These are phyloP conservation scores for Calcarius lapponicus DNA, from an alignment of 2,797 vertebrate species.

Conservation along the genomic window DNA sequence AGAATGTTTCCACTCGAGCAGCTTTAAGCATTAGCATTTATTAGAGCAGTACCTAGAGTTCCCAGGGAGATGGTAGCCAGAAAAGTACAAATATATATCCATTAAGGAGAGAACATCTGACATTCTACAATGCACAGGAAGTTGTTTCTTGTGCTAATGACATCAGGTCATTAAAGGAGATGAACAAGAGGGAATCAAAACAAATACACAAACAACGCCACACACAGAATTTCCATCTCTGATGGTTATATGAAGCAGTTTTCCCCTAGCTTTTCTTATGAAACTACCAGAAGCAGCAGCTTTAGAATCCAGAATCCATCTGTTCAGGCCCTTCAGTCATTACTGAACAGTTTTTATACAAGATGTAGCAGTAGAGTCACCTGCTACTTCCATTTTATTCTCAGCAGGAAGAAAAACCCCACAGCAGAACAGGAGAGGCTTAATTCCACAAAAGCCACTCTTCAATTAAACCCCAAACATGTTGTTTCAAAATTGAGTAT, in stretches of 20 bases:
- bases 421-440: not conserved
- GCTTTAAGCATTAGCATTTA: not conserved
- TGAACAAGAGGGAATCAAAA: not conserved
- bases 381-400: conserved; percentile 23
- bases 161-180: not conserved
- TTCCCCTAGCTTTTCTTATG: not conserved
- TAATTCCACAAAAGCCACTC: not conserved
- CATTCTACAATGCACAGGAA: not conserved
- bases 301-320: conserved; percentile 15
- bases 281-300: not conserved
- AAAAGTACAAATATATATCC: not conserved
- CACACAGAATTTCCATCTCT: not conserved
- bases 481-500: not conserved
- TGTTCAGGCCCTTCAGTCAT: not conserved
- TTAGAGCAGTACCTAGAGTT: not conserved
- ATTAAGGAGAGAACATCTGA: not conserved
- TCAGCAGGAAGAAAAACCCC: not conserved
- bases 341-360: not conserved
- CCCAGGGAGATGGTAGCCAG: not conserved
- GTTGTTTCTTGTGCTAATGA: not conserved
- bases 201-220: not conserved
- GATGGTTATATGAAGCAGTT: not conserved
- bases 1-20: not conserved
- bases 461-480: not conserved
- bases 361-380: not conserved